A percentile compares a stretch with the other conserved stretches of the same genome.
Evolutionary conservation across 2,888 invertebrate species (phyloP).

Genomic region (Nasonia oneida): DNA sequence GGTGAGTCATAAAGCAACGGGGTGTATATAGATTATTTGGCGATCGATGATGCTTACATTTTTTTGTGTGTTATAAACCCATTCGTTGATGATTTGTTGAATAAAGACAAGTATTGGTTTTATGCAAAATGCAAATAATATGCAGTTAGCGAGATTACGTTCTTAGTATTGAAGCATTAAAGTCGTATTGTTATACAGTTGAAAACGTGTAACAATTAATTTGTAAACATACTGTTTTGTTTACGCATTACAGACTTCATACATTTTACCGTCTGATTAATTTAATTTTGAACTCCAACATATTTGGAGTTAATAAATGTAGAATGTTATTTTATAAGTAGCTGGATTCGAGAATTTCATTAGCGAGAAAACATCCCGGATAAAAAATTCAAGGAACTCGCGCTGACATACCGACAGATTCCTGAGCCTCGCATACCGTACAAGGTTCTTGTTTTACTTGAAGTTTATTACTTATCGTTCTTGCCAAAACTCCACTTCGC

Average conservation of each 20-base stretch:
- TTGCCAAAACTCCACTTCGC: no score
- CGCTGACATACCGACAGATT: background rate
- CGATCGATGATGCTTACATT: background rate
- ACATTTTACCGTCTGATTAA: no score
- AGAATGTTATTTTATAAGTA: no score
- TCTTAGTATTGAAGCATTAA: background rate
- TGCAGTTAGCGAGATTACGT: no score
- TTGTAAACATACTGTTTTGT: background rate
- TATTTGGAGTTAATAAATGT: no score
- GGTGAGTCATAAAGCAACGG: background rate
- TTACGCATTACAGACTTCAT: no score
- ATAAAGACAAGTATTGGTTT: background rate
- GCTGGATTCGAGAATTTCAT: background rate
- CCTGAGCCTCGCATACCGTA: background rate
- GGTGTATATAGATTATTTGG: background rate
- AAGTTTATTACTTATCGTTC: no score
- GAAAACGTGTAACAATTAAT: background rate
- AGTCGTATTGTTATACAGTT: background rate
- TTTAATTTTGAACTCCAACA: no score
- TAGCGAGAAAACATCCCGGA: background rate
- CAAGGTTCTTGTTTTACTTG: background rate
- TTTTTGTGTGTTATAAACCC: background rate
- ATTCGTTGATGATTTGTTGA: background rate
- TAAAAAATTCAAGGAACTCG: background rate
- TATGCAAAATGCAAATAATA: no score